Conservation (phyloP, 2,113 vertebrate genomes). For the Serilophus lunatus region DNA sequence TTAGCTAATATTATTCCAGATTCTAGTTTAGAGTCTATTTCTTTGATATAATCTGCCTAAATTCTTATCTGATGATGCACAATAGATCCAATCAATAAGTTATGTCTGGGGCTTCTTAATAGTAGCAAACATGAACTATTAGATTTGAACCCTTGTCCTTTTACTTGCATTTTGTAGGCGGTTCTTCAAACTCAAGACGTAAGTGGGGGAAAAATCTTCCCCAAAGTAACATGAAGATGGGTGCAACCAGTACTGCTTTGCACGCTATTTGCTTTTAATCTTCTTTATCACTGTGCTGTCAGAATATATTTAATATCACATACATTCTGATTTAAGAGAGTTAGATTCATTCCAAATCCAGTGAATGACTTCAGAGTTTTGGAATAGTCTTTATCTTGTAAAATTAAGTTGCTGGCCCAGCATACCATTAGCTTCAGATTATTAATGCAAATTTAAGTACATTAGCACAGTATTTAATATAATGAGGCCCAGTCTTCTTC, state of each 20-base stretch:
- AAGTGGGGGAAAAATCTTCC: neutral
- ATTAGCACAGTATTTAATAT: neutral
- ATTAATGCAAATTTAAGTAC: neutral
- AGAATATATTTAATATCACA: conserved; percentile 4
- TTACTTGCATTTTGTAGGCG: neutral
- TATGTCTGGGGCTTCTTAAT: neutral
- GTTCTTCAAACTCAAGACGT: neutral
- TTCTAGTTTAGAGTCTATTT: neutral
- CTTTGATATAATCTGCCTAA: neutral
- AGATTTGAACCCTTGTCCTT: neutral
- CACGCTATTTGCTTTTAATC: neutral
- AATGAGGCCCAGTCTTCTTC: neutral
- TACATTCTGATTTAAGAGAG: conserved; percentile 11
- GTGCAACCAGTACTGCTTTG: neutral
- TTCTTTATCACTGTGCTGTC: neutral
- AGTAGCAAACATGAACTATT: neutral
- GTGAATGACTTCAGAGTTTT: neutral
- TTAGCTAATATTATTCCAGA: neutral
- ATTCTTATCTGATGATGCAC: neutral
- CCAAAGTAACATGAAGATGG: neutral
- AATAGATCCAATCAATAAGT: neutral
- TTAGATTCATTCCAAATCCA: neutral
- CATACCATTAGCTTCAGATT: neutral
- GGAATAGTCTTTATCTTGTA: neutral
- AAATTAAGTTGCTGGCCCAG: conserved; percentile 13